phyloP scores from a whole-genome alignment of 1,140 invertebrate species.

The Bombus polaris region DNA sequence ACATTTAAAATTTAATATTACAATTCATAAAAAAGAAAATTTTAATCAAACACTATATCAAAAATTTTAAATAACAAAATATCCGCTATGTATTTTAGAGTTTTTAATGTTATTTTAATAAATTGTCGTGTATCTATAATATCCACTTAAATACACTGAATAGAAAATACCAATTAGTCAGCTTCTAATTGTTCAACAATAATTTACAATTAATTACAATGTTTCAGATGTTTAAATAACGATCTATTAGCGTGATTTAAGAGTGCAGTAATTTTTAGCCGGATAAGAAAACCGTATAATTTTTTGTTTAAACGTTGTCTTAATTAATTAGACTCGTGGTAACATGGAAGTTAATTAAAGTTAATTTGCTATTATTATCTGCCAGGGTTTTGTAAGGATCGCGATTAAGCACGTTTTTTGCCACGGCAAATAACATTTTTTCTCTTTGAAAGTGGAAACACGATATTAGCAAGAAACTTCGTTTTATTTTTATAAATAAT shows the following conservation, averaged over 20 bases:
- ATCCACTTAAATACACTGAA: background rate
- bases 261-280: background rate
- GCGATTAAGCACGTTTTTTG: constrained; percentile 35
- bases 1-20: too few relatives aligned
- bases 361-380: constrained; percentile 12
- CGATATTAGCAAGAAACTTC: background rate
- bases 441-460: background rate
- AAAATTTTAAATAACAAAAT: too few relatives aligned
- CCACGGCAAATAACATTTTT: background rate
- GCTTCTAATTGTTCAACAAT: background rate
- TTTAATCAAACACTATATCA: too few relatives aligned
- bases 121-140: too few relatives aligned
- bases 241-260: background rate
- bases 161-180: background rate
- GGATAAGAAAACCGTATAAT: background rate
- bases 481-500: background rate
- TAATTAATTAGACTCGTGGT: background rate
- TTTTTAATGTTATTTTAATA: too few relatives aligned
- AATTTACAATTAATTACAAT: background rate
- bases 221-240: background rate
- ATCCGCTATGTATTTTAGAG: too few relatives aligned
- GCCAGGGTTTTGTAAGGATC: background rate
- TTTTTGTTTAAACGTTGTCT: background rate
- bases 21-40: too few relatives aligned
- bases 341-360: constrained; percentile 24